Percentiles rank a stretch among this genome's conserved stretches.
Conservation (phyloP, 2,113 vertebrate genomes). For the Mirza zaza region DNA sequence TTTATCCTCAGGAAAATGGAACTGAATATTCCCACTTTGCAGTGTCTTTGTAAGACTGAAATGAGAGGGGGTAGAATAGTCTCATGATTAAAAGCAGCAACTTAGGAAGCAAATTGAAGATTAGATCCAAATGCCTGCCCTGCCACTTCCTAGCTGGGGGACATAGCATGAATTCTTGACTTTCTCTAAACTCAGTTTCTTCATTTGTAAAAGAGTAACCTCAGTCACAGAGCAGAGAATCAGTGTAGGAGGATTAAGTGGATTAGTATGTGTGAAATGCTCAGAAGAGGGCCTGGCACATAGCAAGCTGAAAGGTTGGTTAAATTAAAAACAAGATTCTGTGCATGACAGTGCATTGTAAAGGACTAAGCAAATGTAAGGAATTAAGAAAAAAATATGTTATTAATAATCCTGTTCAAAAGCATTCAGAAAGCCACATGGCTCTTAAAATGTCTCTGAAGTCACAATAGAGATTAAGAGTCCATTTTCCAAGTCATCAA, state of each 20-base stretch:
- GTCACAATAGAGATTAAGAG: conserved; percentile 36
- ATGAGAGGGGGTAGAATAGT: neutral
- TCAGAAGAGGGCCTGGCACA: neutral
- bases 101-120: neutral
- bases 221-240: neutral
- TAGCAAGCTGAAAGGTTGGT: neutral
- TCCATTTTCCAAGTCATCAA: conserved; percentile 49
- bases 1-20: neutral
- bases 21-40: neutral
- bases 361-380: conserved; percentile 45
- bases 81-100: neutral
- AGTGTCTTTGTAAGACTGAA: neutral
- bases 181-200: neutral
- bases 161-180: neutral
- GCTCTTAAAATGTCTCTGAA: conserved; percentile 63
- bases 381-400: conserved; percentile 49
- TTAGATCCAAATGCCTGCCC: neutral
- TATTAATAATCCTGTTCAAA: conserved; percentile 69
- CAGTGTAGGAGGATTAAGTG: accelerated
- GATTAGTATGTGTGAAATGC: neutral
- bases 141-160: neutral
- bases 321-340: conserved; percentile 48
- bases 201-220: neutral
- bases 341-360: conserved; percentile 4
- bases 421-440: conserved; percentile 50